Evolutionary conservation across 2,113 vertebrate genomes (phyloP).

Genomic region (Oreochromis spilurus): DNA sequence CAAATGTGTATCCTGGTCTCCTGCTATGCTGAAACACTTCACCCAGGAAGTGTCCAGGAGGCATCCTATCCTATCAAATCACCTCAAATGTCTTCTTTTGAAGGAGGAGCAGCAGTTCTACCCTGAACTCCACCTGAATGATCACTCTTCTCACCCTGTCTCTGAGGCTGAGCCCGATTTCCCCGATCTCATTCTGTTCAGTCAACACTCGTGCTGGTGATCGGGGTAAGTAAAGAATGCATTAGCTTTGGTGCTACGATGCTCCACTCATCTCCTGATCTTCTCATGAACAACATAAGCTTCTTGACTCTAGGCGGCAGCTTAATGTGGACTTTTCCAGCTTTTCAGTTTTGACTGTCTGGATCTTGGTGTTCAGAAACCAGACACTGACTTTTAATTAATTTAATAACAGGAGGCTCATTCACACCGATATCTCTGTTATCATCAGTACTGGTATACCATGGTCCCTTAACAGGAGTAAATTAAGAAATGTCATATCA

Average conservation of each 20-base stretch:
- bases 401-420: neutral
- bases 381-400: neutral
- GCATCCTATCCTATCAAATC: neutral
- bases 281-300: neutral
- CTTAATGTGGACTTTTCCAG: neutral
- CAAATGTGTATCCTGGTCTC: neutral
- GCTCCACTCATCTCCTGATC: neutral
- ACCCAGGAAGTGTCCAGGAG: neutral
- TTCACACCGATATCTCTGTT: neutral
- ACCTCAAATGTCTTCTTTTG: neutral
- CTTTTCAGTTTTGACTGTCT: neutral
- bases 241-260: neutral
- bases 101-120: too few species aligned
- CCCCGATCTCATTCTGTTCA: neutral
- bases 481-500: neutral
- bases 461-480: neutral
- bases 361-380: neutral
- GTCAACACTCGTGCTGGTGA: neutral
- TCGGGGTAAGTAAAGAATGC: neutral
- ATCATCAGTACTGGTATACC: neutral
- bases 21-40: neutral
- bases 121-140: too few species aligned
- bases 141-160: too few species aligned
- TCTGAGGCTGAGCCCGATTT: too few species aligned
- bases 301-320: fast-evolving